Conservation (phyloP, 2,888 invertebrate species). For the Scaptomyza tumidula region DNA sequence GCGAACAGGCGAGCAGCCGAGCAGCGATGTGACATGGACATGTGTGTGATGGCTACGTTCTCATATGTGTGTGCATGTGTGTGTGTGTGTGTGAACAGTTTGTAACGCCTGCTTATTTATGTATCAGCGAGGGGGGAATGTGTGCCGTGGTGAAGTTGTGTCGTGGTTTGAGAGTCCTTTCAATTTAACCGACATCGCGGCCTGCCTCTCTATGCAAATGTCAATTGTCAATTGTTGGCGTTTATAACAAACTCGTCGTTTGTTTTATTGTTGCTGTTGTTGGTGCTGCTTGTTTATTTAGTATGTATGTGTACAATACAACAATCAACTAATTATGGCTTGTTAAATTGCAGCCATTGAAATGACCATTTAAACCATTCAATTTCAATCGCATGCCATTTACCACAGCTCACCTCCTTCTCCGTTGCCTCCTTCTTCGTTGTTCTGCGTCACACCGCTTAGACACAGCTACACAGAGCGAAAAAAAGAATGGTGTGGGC, state of each 20-base stretch:
- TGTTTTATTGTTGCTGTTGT: constrained; percentile 42
- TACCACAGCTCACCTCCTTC: constrained; percentile 7
- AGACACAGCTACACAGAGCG: constrained; percentile 3
- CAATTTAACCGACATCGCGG: constrained; percentile 67
- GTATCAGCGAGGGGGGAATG: too few species aligned
- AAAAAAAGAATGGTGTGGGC: neutral
- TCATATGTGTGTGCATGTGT: constrained; percentile 19
- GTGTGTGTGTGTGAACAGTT: constrained; percentile 54
- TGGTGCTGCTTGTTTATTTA: constrained; percentile 67
- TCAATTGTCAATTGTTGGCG: constrained; percentile 76
- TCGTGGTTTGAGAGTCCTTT: constrained; percentile 59
- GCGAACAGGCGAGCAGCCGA: too few species aligned
- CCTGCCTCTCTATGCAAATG: constrained; percentile 72
- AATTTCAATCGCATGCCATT: constrained; percentile 75
- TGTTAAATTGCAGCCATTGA: constrained; percentile 81
- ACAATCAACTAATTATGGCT: constrained; percentile 81
- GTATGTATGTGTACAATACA: constrained; percentile 56
- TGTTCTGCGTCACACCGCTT: neutral
- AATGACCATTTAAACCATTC: constrained; percentile 82
- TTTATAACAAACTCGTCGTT: constrained; percentile 61
- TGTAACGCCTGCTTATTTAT: constrained; percentile 79
- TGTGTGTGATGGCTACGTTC: constrained; percentile 65
- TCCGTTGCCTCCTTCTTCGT: neutral
- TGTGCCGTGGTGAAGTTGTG: neutral
- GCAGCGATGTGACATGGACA: constrained; percentile 56